phyloP scores from a whole-genome alignment of 2,888 invertebrate genomes.

The Ommatoiulus sabulosus region DNA sequence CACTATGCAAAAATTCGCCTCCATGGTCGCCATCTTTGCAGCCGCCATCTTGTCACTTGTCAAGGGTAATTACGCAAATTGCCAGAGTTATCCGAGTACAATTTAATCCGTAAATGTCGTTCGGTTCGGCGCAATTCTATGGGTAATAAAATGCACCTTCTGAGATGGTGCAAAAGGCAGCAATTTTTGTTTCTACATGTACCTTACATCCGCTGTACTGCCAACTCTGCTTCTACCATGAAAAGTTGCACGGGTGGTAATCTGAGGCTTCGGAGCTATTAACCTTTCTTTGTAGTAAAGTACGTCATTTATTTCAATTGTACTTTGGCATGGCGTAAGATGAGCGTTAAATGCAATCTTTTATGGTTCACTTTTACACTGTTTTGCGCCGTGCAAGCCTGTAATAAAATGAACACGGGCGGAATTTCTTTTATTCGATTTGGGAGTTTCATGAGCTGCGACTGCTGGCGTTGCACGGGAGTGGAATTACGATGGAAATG shows the following conservation, averaged over 20 bases:
- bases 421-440: slow-evolving; percentile 41
- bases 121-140: too few species aligned
- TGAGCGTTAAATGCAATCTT: slow-evolving; percentile 29
- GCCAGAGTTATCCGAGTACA: neutral
- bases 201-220: neutral
- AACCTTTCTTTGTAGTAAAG: slow-evolving; percentile 30
- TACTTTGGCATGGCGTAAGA: slow-evolving; percentile 27
- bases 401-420: slow-evolving; percentile 24
- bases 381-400: slow-evolving; percentile 2
- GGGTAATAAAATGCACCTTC: neutral
- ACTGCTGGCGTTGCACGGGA: neutral
- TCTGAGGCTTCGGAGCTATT: slow-evolving; percentile 6
- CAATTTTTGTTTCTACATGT: neutral
- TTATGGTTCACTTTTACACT: slow-evolving; percentile 24
- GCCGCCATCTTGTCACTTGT: too few species aligned
- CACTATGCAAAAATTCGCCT: too few species aligned
- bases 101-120: neutral
- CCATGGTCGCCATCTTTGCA: too few species aligned
- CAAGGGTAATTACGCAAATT: neutral
- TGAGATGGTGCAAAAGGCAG: neutral
- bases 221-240: neutral
- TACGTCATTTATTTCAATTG: slow-evolving; percentile 30
- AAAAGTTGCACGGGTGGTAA: neutral
- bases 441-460: slow-evolving; percentile 2
- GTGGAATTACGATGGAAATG: neutral